Base-by-base conservation (phyloP, 1,140 invertebrate species). In the Chironomus striatipennis region DNA sequence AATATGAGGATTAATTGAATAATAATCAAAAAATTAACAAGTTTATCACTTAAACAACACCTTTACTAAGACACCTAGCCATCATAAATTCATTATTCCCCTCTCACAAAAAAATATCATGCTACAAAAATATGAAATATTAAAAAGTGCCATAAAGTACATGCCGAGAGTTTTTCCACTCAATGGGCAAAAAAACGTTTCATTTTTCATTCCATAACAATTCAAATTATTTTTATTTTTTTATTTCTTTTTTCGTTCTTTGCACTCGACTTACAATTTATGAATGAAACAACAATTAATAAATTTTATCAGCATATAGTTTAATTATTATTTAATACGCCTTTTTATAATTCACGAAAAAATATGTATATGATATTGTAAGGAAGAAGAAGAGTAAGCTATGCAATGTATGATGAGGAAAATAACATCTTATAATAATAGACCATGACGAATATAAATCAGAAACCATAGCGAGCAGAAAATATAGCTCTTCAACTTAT, bases 251-350 rank as follows among this genome's bases (percentile, higher is more conserved):
- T n/a, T 57, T 57, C 17, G 20, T 70, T 21, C 20, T 70, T 70
- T 70, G 65, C 20, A 70, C 65, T 21, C 65, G 7, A 12, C 18
- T 70, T 17, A 20, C 65, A 10, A 17, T 70, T 70, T 18, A 21
- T 70, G 10, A 70, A 21, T 70, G 65, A 21, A 70, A 70, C 17
- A 70, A 21, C 65, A 70, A 70, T 70, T 70, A 70, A 70, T 70
- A 70, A 70, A 18, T 18, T 70, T 70, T 70, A 70, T 70, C 65
- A 70, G 9, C 17, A 70, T 21, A 57, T 57, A 70, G 65, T 70
- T 70, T 70, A 70, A 70, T 70, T 70, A 70, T 70, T 70, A 70
- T 70, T 70, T 70, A 70, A 70, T 70, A 21, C 17, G 18, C 9
- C 47, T 57, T 57, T 57, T 57, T 57, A 34, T 34, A 34, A 34